A percentile compares a stretch with the other conserved stretches of the same genome.
phyloP scores from a whole-genome alignment of 2,888 invertebrate genomes.

The Hymenopus coronatus region DNA sequence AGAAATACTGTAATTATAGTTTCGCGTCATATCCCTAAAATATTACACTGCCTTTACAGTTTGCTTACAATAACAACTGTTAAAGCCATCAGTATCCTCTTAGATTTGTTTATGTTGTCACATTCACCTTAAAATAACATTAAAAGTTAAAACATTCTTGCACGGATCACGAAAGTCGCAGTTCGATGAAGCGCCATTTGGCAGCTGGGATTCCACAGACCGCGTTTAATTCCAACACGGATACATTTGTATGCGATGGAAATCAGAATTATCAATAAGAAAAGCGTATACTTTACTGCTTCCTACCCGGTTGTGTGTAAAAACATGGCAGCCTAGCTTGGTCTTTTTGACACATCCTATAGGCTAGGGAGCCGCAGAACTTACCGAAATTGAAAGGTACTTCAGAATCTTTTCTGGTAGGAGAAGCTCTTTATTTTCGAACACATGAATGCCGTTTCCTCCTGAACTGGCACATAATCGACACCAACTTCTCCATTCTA shows the following conservation, averaged over 20 bases:
- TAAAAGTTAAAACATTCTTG: neutral
- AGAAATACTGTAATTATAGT: too few species aligned
- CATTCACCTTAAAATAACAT: neutral
- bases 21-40: too few species aligned
- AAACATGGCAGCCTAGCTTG: slow-evolving; percentile 19
- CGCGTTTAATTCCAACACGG: neutral
- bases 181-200: neutral
- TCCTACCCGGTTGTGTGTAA: slow-evolving; percentile 12
- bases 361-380: slow-evolving; percentile 17
- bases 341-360: slow-evolving; percentile 31
- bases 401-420: slow-evolving; percentile 30
- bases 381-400: slow-evolving; percentile 32
- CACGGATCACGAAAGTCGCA: neutral
- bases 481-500: slow-evolving; percentile 33
- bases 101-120: neutral
- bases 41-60: too few species aligned
- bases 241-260: neutral
- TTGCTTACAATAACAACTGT: too few species aligned
- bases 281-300: neutral
- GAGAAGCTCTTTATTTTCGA: slow-evolving; percentile 25
- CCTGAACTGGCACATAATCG: slow-evolving; percentile 31
- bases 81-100: neutral
- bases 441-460: slow-evolving; percentile 22
- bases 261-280: neutral
- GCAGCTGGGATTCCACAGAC: neutral